These are phyloP conservation scores for Axea sp. DNA, from an alignment of 2,888 invertebrate genomes.

Conservation along the genomic window DNA sequence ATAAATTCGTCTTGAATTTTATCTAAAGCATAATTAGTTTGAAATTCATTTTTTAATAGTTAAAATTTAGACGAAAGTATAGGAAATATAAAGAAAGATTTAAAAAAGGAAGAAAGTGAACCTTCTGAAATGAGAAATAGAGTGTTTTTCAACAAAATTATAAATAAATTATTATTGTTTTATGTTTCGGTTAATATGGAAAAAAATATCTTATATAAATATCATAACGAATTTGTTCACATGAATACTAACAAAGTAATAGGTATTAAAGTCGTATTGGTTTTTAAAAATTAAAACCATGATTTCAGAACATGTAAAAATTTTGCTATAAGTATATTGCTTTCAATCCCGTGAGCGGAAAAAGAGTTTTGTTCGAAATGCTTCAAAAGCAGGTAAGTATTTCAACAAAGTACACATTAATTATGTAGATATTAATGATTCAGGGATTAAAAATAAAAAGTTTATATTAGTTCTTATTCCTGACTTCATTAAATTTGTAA, in stretches of 20 bases:
- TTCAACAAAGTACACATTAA: constrained; percentile 5
- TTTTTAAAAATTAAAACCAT: neutral
- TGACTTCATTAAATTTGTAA: constrained; percentile 2
- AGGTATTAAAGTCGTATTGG: neutral
- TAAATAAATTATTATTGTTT: neutral
- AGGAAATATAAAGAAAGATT: neutral
- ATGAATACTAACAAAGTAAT: neutral
- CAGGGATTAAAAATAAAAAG: constrained; percentile 1
- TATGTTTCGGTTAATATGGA: neutral
- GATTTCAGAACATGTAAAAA: neutral
- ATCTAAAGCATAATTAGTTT: neutral
- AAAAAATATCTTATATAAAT: constrained; percentile 1
- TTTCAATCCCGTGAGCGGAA: neutral
- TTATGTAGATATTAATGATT: neutral
- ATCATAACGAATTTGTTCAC: constrained; percentile 4
- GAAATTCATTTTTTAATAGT: neutral
- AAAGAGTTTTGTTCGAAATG: neutral
- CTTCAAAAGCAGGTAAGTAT: neutral
- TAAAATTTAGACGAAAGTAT: neutral
- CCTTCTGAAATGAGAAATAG: neutral
- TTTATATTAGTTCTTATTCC: constrained; percentile 5
- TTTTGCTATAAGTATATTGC: constrained; percentile 1
- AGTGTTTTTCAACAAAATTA: neutral
- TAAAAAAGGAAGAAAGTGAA: neutral
- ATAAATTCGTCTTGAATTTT: neutral